Evolutionary conservation across 2,888 invertebrate species (phyloP), one percentile per base, ranked within the genome.

Genomic region (Brachypalpus laphriformis): DNA sequence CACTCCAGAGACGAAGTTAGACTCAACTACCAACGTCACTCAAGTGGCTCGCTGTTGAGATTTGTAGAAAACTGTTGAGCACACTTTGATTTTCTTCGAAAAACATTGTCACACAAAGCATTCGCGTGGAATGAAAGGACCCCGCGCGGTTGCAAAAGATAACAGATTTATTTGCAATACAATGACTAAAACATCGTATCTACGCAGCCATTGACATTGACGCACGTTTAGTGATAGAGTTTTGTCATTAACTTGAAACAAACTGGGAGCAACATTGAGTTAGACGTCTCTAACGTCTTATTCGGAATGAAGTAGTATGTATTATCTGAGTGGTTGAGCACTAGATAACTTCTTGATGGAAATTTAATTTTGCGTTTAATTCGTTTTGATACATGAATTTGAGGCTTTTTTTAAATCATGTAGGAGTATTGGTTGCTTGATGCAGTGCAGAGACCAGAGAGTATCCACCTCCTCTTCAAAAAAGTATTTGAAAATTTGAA

Each of bases 51-150:
- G 54, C 18, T 45, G 37, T 56, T 56, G 45, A 78, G 63, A 78
- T 71, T 56, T 63, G 63, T 47, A 25, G 54, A 49, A 37, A 45
- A 56, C 37, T 63, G 61, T 61, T 14, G 34, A 70, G 20, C 81
- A 80, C 47, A 85, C 71, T 71, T 85, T 66, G 51, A 54, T 20
- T 77, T 59, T 57, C 56, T 45, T 65, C 22, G 49, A 25, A 22
- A 77, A 77, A 77, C 51, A 37, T 37, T 65, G 66, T 76, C 59
- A 25, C 37, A 85, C 75, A 85, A 71, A 16, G 8, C 25, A 9
- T 11, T 11, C 31, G 51, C 40, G 34, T 57, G 31, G 4, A 28
- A 61, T 51, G 40, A 72, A 61, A 25, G 25, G 37, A 54, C 34
- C 16, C 22, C 47, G 34, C 18, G 40, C 16, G 4, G 16, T 42